A percentile compares a stretch with the other conserved stretches of the same genome.
phyloP scores from a whole-genome alignment of 2,888 invertebrate species.

The Oxycera nigricornis region DNA sequence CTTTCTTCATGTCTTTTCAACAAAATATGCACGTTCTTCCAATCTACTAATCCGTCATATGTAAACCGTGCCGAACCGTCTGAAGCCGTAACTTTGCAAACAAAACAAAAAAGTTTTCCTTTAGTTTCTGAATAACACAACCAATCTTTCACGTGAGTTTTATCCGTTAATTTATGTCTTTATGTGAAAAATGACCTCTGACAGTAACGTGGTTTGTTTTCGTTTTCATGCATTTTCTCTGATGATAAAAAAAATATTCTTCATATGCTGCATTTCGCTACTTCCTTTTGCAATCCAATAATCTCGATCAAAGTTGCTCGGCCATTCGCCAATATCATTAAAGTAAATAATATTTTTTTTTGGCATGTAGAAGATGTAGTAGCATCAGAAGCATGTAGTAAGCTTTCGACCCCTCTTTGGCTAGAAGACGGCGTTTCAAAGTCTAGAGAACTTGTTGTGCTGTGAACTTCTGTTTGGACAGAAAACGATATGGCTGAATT shows the following conservation, averaged over 20 bases:
- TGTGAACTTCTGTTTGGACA: background rate
- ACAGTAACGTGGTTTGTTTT: background rate
- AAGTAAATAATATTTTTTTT: conserved; percentile 10
- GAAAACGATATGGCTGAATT: background rate
- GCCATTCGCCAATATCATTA: conserved; percentile 16
- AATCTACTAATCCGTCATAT: background rate
- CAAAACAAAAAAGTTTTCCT: conserved; percentile 17
- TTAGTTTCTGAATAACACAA: conserved; percentile 18
- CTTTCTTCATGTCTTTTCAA: too few relatives aligned
- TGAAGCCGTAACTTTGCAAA: conserved; percentile 3
- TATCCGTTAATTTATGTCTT: background rate
- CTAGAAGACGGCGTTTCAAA: background rate
- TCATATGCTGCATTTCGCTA: conserved; percentile 13
- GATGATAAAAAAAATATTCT: background rate
- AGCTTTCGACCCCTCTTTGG: background rate
- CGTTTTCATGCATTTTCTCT: background rate
- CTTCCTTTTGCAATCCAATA: conserved; percentile 22
- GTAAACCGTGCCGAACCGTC: background rate
- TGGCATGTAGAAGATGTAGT: background rate
- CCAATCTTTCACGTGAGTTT: background rate
- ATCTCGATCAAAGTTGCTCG: background rate
- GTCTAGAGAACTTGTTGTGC: background rate
- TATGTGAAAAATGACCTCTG: too few relatives aligned
- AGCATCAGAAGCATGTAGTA: background rate
- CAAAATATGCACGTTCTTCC: background rate